Evolutionary conservation across 2,797 vertebrate species (phyloP).

Genomic region (Rhynchotus rufescens): DNA sequence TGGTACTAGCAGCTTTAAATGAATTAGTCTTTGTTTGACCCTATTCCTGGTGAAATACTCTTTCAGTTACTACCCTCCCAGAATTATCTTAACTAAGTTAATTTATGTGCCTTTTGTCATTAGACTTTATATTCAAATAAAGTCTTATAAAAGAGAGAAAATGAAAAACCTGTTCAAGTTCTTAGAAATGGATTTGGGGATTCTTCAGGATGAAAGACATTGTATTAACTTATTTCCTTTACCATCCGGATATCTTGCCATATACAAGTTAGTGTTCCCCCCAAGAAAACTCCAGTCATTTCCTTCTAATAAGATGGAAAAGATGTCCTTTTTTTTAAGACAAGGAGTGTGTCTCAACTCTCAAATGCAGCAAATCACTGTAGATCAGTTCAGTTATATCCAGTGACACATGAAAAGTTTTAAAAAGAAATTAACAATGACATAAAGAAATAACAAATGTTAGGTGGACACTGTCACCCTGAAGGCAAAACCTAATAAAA

Average conservation of each 20-base stretch:
- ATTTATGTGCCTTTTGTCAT: background rate
- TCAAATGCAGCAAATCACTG: no score
- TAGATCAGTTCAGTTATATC: no score
- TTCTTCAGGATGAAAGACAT: background rate
- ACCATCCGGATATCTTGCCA: background rate
- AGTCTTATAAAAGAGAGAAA: background rate
- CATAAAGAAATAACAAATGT: no score
- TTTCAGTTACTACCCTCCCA: background rate
- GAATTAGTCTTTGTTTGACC: background rate
- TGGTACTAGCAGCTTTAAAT: background rate
- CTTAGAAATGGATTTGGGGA: background rate
- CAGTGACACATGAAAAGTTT: no score
- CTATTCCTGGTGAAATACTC: background rate
- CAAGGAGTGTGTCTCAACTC: no score
- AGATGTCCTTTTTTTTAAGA: no score
- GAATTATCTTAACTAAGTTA: background rate
- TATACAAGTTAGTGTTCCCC: background rate
- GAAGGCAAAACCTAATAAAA: no score
- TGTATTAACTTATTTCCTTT: background rate
- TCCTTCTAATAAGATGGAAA: no score
- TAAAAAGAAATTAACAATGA: no score
- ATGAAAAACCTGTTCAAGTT: background rate
- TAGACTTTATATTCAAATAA: background rate
- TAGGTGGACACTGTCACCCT: no score
- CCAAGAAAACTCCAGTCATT: no score